Conservation (phyloP, 1,140 invertebrate genomes). For the Ridgeia piscesae region DNA sequence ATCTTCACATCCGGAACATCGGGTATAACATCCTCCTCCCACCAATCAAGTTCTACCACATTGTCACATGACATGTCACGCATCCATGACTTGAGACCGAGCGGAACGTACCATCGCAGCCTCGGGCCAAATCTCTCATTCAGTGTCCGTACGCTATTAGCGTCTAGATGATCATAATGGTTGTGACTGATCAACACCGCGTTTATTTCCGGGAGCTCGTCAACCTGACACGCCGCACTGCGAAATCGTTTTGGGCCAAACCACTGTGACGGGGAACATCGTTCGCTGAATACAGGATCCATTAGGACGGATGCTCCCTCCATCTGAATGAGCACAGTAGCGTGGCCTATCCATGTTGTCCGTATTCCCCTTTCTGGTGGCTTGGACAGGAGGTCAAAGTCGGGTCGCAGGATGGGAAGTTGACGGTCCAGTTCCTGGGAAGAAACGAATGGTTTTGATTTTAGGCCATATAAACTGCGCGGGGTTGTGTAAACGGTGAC, state of each 20-base stretch:
- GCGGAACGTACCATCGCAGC: constrained; percentile 59
- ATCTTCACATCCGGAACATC: constrained; percentile 45
- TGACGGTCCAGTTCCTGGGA: constrained; percentile 6
- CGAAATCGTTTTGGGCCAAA: constrained; percentile 57
- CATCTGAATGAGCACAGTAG: constrained; percentile 58
- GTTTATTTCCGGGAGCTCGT: constrained; percentile 59
- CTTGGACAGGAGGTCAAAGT: neutral
- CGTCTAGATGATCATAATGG: constrained; percentile 64
- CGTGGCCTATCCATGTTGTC: constrained; percentile 60
- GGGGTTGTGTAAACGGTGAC: too few relatives aligned
- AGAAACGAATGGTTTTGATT: neutral
- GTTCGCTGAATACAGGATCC: constrained; percentile 56
- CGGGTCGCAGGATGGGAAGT: neutral
- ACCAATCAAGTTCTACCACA: constrained; percentile 60
- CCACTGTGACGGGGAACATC: constrained; percentile 40
- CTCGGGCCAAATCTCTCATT: constrained; percentile 51
- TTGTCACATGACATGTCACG: constrained; percentile 45
- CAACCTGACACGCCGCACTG: constrained; percentile 54
- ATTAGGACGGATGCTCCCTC: constrained; percentile 57
- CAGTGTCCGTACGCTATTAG: constrained; percentile 48
- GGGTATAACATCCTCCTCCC: constrained; percentile 52
- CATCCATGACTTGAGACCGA: constrained; percentile 55
- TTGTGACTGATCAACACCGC: constrained; percentile 63
- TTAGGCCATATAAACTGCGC: neutral
- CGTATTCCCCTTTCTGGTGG: constrained; percentile 38